phyloP scores from a whole-genome alignment of 2,797 vertebrate species.

The Pipistrellus kuhlii region DNA sequence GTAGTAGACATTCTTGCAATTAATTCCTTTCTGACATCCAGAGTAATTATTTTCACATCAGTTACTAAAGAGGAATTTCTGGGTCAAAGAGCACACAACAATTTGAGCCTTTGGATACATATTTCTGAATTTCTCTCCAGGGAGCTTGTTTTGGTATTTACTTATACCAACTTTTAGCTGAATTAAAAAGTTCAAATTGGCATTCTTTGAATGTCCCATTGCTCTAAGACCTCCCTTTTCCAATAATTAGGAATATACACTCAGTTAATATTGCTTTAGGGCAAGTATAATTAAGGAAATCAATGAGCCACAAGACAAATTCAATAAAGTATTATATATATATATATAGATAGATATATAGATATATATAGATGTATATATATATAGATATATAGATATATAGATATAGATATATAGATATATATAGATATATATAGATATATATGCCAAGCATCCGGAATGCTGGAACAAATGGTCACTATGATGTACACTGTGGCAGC shows the following conservation, averaged over 20 bases:
- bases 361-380: too few species aligned
- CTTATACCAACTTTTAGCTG: neutral
- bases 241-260: neutral
- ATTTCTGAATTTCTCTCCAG: slow-evolving; percentile 3
- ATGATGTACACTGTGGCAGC: too few species aligned
- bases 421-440: too few species aligned
- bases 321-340: neutral
- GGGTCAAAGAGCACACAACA: neutral
- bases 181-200: slow-evolving; percentile 7
- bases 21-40: neutral
- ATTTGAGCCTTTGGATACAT: neutral
- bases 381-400: too few species aligned
- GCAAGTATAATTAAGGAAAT: slow-evolving; percentile 28
- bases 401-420: too few species aligned
- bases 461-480: too few species aligned
- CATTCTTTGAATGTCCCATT: neutral
- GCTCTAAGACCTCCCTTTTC: neutral
- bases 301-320: neutral
- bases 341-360: too few species aligned
- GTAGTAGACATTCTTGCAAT: neutral
- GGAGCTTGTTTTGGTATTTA: neutral
- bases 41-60: slow-evolving; percentile 1
- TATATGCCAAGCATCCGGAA: too few species aligned
- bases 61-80: slow-evolving; percentile 43
- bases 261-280: slow-evolving; percentile 38